Conservation (phyloP, 2,888 invertebrate species). For the Bellardia bayeri region DNA sequence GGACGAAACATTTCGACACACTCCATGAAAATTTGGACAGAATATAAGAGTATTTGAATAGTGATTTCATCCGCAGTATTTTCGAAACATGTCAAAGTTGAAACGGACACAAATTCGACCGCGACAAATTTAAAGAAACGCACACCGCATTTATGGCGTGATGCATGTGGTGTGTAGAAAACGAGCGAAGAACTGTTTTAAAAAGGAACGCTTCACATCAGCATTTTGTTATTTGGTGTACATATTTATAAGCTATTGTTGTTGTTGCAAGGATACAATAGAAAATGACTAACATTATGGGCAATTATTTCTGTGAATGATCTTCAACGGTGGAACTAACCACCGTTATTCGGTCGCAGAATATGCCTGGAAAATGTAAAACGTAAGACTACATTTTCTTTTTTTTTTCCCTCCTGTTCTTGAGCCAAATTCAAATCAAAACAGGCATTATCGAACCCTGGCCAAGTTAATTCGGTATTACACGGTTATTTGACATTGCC, state of each 20-base stretch:
- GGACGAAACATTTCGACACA: conserved; percentile 24
- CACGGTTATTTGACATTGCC: conserved; percentile 62
- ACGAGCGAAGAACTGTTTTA: conserved; percentile 15
- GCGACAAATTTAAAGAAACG: conserved; percentile 67
- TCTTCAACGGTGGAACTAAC: conserved; percentile 81
- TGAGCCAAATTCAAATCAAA: conserved; percentile 1
- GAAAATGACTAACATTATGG: conserved; percentile 79
- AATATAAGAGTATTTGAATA: conserved; percentile 19
- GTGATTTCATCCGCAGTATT: neutral
- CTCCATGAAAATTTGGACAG: conserved; percentile 29
- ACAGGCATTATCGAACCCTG: conserved; percentile 25
- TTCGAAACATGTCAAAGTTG: conserved; percentile 18
- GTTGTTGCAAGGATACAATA: conserved; percentile 36
- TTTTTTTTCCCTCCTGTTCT: neutral
- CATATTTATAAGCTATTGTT: neutral
- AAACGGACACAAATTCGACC: conserved; percentile 33
- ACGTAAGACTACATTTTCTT: conserved; percentile 38
- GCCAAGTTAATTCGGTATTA: conserved; percentile 58
- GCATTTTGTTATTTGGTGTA: conserved; percentile 22
- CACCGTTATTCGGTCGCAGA: conserved; percentile 72
- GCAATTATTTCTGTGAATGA: conserved; percentile 82
- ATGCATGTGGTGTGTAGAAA: conserved; percentile 55
- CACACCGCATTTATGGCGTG: conserved; percentile 60
- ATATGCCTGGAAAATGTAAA: conserved; percentile 45
- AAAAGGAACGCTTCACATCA: conserved; percentile 10